These are phyloP conservation scores for Porites australiensis DNA, from an alignment of 64 coral and sea anemone species.

Conservation along the genomic window DNA sequence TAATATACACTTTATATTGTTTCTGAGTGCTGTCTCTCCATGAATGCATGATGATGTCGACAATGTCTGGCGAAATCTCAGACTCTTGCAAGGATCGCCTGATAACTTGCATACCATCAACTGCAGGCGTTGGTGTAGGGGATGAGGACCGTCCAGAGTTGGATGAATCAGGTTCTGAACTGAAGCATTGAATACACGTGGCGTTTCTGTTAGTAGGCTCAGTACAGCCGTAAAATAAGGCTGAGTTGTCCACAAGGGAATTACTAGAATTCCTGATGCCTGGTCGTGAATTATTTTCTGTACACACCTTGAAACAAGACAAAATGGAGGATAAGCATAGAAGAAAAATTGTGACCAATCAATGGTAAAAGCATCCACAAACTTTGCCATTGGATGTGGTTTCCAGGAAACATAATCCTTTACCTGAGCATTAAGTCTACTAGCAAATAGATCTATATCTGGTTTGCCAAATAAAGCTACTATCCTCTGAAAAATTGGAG, in stretches of 20 bases:
- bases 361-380: conserved; percentile 65
- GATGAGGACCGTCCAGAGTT: conserved; percentile 17
- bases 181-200: conserved; percentile 4
- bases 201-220: not conserved
- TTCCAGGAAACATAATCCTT: too few species aligned
- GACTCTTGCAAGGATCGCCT: conserved; percentile 15
- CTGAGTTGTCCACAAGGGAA: conserved; percentile 28
- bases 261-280: conserved; percentile 42
- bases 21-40: not conserved
- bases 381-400: conserved; percentile 8
- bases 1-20: conserved; percentile 15
- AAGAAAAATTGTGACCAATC: conserved; percentile 38
- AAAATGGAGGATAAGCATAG: conserved; percentile 74
- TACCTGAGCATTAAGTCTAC: conserved; percentile 22
- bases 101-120: conserved; percentile 62
- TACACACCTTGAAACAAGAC: conserved; percentile 43
- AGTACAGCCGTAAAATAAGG: conserved; percentile 13
- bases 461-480: not conserved
- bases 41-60: conserved; percentile 7
- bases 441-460: conserved; percentile 49
- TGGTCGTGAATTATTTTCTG: conserved; percentile 50
- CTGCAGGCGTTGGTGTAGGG: not conserved
- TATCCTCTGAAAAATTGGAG: too few species aligned
- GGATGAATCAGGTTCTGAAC: not conserved
- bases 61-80: conserved; percentile 1